Evolutionary conservation across 23 tunicate genomes (phyloP), one percentile per base, ranked within the genome.

Genomic region (Styela clava): DNA sequence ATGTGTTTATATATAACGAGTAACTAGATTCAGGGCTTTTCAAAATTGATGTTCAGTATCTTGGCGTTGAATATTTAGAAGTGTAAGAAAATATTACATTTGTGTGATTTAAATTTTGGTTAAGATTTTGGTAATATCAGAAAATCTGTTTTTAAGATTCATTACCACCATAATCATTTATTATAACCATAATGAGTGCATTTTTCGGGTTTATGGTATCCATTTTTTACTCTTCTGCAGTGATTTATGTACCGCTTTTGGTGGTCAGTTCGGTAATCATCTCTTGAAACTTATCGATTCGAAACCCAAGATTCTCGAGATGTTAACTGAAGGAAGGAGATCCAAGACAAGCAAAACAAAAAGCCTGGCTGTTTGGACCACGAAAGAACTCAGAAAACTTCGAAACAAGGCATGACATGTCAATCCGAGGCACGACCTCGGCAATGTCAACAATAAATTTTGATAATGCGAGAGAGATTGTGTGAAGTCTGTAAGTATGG

Each of bases 351-450:
- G 74, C 69, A 93, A 93, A 73, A 93, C 98, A 35, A 93, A 88
- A 69, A 93, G 89, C 33, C 68, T 93, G 34, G 89, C 98, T 5
- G 63, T 88, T 3, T 93, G 98, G 98, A 89, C 79, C 32, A 93
- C 94, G 2, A 93, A 93, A 77, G 98, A 93, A 83, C 69, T 93
- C 35, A 61, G 94, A 74, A 93, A 93, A 69, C 76, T 93, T 32
- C 78, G 78, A 34, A 61, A 28, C 83, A 81, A 77, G 26, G 94
- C 88, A 35, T 88, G 84, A 84, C 77, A 5, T 30, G 24, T 2
- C 77, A 71, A 3, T 34, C 35, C 5, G 71, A 26, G 71, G 31
- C 71, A 3, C 71, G 12, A 5, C 56, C 56, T 44, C 56, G 12
- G 56, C 12, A 12, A 7, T 12, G 56, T 7, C 12, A 12, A n/a